Percentiles rank a stretch among this genome's conserved stretches.
Evolutionary conservation across 2,888 invertebrate genomes (phyloP).

Genomic region (Galerucella calmariensis): DNA sequence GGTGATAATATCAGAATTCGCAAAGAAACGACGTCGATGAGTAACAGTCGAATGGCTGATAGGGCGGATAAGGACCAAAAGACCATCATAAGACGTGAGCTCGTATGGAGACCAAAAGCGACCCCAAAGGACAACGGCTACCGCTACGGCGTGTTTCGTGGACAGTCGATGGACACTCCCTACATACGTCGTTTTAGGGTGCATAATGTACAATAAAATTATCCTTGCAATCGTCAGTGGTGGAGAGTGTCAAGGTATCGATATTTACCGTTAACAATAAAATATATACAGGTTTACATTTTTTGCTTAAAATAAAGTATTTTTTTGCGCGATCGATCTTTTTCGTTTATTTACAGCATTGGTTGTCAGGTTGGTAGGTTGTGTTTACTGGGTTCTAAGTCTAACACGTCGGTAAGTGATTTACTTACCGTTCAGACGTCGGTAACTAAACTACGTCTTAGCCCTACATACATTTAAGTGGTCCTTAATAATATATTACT

Average conservation of each 20-base stretch:
- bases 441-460: no score
- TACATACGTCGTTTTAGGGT: slow-evolving; percentile 49
- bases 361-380: no score
- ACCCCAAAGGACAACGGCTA: slow-evolving; percentile 50
- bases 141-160: slow-evolving; percentile 39
- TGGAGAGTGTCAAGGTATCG: neutral
- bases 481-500: no score
- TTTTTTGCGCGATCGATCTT: no score
- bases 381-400: no score
- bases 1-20: slow-evolving; percentile 42
- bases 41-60: slow-evolving; percentile 41
- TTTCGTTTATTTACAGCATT: no score
- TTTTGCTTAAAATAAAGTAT: neutral
- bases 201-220: slow-evolving; percentile 52
- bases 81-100: slow-evolving; percentile 36
- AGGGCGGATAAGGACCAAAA: slow-evolving; percentile 32
- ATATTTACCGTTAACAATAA: neutral
- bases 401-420: no score
- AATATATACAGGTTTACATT: neutral
- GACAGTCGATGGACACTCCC: slow-evolving; percentile 59
- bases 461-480: no score
- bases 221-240: slow-evolving; percentile 33
- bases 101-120: slow-evolving; percentile 44
- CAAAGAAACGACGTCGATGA: slow-evolving; percentile 39
- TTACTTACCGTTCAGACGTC: no score